These are phyloP conservation scores for Strigops habroptila DNA, from an alignment of 2,113 vertebrate genomes.

Conservation along the genomic window DNA sequence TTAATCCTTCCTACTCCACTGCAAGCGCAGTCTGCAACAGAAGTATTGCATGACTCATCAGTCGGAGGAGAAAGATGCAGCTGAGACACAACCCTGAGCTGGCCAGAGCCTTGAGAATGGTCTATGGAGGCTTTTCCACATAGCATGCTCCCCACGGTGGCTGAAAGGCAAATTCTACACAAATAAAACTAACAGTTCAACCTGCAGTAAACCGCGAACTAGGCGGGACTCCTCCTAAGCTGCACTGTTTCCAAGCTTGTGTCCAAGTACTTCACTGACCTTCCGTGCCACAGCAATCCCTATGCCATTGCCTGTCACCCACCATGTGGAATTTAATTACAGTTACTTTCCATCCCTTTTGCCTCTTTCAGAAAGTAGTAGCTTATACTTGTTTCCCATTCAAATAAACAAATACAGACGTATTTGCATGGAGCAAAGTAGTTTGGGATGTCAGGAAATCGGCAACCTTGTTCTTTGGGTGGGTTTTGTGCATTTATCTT, in stretches of 20 bases:
- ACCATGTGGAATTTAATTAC: background rate
- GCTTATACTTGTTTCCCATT: background rate
- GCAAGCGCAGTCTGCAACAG: background rate
- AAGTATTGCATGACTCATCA: background rate
- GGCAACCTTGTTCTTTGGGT: background rate
- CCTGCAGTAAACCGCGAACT: background rate
- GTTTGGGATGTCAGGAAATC: accelerated
- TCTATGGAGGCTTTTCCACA: background rate
- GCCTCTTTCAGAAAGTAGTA: background rate
- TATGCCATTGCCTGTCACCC: accelerated
- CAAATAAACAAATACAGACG: background rate
- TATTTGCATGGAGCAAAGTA: background rate
- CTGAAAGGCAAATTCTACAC: background rate
- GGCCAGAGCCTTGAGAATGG: background rate
- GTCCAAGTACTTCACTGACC: background rate
- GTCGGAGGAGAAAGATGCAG: background rate
- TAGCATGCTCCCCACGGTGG: accelerated
- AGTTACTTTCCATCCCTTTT: background rate
- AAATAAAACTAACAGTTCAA: background rate
- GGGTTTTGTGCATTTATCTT: background rate
- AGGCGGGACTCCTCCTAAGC: too few species aligned
- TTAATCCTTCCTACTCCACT: background rate
- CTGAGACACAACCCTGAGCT: background rate
- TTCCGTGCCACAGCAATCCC: background rate
- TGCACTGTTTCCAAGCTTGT: background rate